Evolutionary conservation across 2,113 vertebrate species (phyloP).

Genomic region (Verasper variegatus): DNA sequence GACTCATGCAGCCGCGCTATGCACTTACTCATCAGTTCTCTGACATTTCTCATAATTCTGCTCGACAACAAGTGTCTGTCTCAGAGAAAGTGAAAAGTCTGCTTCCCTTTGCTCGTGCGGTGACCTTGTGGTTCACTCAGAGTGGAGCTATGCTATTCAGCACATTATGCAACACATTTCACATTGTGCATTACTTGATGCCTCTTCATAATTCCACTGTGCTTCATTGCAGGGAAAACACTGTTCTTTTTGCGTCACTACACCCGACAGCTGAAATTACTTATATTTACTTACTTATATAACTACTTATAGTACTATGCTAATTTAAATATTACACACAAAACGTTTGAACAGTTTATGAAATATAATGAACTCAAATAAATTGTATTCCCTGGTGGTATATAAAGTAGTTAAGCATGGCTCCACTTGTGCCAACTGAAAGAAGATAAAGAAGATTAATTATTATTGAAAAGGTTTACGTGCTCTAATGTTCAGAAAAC

Average conservation of each 20-base stretch:
- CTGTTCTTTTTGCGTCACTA: no score
- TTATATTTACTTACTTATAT: background rate
- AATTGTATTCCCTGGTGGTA: background rate
- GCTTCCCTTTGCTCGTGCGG: conserved; percentile 8
- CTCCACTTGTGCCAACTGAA: background rate
- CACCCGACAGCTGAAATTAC: background rate
- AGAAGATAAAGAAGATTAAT: no score
- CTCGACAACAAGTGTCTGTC: conserved; percentile 19
- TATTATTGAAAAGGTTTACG: no score
- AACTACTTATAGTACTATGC: no score
- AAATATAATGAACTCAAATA: background rate
- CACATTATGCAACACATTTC: background rate
- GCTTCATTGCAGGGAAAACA: no score
- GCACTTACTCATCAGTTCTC: conserved; percentile 53
- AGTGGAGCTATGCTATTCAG: background rate
- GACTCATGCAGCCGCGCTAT: conserved; percentile 28
- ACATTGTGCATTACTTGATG: background rate
- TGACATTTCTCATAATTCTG: conserved; percentile 39
- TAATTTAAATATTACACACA: background rate
- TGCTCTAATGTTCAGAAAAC: no score
- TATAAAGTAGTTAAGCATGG: background rate
- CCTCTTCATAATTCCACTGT: background rate
- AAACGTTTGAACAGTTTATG: background rate
- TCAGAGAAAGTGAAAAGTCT: background rate
- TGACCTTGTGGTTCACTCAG: background rate